These are phyloP conservation scores for Phaenicophaeus curvirostris DNA, from an alignment of 2,797 vertebrate species.

Conservation along the genomic window DNA sequence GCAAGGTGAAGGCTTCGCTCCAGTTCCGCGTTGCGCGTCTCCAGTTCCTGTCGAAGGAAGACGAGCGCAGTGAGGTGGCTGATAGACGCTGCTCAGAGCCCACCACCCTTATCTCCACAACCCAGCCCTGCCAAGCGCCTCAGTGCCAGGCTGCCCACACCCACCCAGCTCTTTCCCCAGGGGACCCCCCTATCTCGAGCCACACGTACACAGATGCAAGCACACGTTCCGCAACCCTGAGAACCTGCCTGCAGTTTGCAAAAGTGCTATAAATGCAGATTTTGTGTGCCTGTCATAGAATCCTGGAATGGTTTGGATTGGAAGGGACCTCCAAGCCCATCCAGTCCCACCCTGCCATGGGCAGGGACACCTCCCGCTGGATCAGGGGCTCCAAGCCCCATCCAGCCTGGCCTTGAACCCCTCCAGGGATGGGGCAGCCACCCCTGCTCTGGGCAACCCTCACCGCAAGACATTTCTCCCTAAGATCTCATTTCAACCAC, in stretches of 20 bases:
- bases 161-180: background rate
- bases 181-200: background rate
- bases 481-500: no score
- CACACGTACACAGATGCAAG: accelerated
- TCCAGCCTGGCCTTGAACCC: no score
- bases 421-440: no score
- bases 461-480: no score
- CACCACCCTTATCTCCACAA: background rate
- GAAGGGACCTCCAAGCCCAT: no score
- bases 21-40: slow-evolving; percentile 85
- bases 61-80: accelerated
- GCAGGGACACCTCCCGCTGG: no score
- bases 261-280: background rate
- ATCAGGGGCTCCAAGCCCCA: no score
- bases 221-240: background rate
- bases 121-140: background rate
- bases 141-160: background rate
- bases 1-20: slow-evolving; percentile 83
- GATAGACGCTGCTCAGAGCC: accelerated
- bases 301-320: no score
- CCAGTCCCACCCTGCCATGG: no score
- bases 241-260: background rate
- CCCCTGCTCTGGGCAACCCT: no score
- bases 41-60: slow-evolving; percentile 81
- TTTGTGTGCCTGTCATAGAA: background rate